Conservation (phyloP, 2,888 invertebrate genomes). For the Drepanosiphum platanoidis region DNA sequence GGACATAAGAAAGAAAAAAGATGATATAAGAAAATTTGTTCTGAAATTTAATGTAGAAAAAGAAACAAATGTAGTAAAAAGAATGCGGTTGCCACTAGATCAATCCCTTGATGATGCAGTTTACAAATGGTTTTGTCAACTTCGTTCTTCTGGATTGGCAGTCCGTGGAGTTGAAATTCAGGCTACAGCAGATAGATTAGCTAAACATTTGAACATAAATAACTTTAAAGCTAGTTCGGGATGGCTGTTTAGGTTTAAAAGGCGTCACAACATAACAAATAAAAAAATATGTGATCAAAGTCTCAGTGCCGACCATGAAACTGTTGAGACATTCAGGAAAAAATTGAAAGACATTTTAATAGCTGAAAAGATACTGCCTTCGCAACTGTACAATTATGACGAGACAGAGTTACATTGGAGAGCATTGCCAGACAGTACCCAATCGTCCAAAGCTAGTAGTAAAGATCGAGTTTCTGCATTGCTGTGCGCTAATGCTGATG, state of each 20-base stretch:
- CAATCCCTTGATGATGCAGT: slow-evolving; percentile 31
- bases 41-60: slow-evolving; percentile 49
- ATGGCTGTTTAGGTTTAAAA: slow-evolving; percentile 54
- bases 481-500: slow-evolving; percentile 48
- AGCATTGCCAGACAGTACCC: slow-evolving; percentile 46
- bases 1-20: slow-evolving; percentile 47
- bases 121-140: slow-evolving; percentile 41
- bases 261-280: slow-evolving; percentile 53
- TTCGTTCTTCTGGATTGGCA: slow-evolving; percentile 44
- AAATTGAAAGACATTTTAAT: slow-evolving; percentile 47
- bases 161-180: slow-evolving; percentile 48
- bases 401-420: slow-evolving; percentile 27
- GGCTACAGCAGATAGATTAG: slow-evolving; percentile 7
- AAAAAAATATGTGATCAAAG: slow-evolving; percentile 51
- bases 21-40: slow-evolving; percentile 14
- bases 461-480: slow-evolving; percentile 56
- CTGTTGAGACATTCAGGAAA: slow-evolving; percentile 49
- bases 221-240: slow-evolving; percentile 56
- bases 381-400: slow-evolving; percentile 40
- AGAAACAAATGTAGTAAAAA: slow-evolving; percentile 36
- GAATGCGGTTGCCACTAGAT: slow-evolving; percentile 60
- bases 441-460: slow-evolving; percentile 28
- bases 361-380: slow-evolving; percentile 40
- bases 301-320: slow-evolving; percentile 42
- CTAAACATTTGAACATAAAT: slow-evolving; percentile 11